These are phyloP conservation scores for Pimpla rufipes DNA, from an alignment of 2,888 invertebrate genomes.

Conservation along the genomic window DNA sequence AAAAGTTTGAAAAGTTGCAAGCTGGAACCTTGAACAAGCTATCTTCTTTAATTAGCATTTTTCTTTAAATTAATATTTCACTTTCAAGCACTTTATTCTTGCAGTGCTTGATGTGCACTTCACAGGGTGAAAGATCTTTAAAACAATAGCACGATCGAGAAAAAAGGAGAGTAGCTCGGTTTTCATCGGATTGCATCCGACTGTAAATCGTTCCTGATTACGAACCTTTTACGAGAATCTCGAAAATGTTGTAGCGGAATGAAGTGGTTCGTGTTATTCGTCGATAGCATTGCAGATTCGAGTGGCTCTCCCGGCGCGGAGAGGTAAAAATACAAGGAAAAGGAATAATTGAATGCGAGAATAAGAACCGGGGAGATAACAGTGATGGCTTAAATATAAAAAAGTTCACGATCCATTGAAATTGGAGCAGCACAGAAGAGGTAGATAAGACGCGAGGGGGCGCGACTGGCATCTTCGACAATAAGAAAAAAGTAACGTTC, in stretches of 20 bases:
- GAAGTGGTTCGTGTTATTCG: background rate
- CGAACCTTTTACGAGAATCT: background rate
- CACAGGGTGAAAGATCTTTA: no score
- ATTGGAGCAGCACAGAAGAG: constrained; percentile 33
- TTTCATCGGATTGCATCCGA: background rate
- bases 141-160: no score
- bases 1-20: no score
- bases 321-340: background rate
- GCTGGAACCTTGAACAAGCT: no score
- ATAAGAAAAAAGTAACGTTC: constrained; percentile 26
- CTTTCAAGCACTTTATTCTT: no score
- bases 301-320: background rate
- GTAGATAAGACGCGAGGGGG: constrained; percentile 15
- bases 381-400: constrained; percentile 8
- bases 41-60: no score
- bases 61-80: no score
- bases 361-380: background rate
- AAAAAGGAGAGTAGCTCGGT: no score
- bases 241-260: background rate
- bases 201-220: background rate
- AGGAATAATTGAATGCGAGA: constrained; percentile 8
- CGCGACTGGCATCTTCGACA: constrained; percentile 29
- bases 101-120: no score
- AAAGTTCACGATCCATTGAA: constrained; percentile 48
- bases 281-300: background rate